These are phyloP conservation scores for Erebia aethiops DNA, from an alignment of 2,888 invertebrate species.

Conservation along the genomic window DNA sequence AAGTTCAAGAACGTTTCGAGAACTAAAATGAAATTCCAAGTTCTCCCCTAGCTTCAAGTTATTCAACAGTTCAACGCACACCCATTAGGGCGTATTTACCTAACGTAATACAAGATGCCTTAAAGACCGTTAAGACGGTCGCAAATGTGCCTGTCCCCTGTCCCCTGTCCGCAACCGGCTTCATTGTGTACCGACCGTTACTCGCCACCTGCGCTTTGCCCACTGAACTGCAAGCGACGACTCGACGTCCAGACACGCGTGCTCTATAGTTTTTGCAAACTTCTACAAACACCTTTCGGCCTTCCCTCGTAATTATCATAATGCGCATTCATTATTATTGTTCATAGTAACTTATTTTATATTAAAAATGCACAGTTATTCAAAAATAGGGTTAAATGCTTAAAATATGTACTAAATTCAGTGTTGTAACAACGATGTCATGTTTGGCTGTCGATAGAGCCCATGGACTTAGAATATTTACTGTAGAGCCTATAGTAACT, in stretches of 20 bases:
- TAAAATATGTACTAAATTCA: no score
- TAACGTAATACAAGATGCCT: slow-evolving; percentile 39
- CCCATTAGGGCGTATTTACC: slow-evolving; percentile 34
- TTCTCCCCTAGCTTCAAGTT: slow-evolving; percentile 4
- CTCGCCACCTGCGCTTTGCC: slow-evolving; percentile 77
- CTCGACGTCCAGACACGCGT: slow-evolving; percentile 56
- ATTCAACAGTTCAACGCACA: slow-evolving; percentile 25
- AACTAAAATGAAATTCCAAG: slow-evolving; percentile 14
- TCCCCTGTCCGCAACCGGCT: slow-evolving; percentile 42
- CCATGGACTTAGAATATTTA: no score
- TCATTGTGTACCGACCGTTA: slow-evolving; percentile 66
- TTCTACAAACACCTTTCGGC: slow-evolving; percentile 13
- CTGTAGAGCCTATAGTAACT: no score
- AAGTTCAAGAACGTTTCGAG: slow-evolving; percentile 9
- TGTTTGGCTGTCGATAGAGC: no score
- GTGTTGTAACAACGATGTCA: no score
- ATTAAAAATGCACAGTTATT: no score
- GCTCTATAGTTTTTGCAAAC: slow-evolving; percentile 39
- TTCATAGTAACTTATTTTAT: no score
- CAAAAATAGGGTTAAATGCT: no score
- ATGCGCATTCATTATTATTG: no score
- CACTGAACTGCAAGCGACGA: slow-evolving; percentile 77
- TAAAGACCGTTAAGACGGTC: slow-evolving; percentile 41
- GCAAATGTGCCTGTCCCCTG: slow-evolving; percentile 43
- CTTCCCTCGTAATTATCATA: background rate